phyloP scores from a whole-genome alignment of 2,888 invertebrate genomes.

The Liposcelis brunnea region DNA sequence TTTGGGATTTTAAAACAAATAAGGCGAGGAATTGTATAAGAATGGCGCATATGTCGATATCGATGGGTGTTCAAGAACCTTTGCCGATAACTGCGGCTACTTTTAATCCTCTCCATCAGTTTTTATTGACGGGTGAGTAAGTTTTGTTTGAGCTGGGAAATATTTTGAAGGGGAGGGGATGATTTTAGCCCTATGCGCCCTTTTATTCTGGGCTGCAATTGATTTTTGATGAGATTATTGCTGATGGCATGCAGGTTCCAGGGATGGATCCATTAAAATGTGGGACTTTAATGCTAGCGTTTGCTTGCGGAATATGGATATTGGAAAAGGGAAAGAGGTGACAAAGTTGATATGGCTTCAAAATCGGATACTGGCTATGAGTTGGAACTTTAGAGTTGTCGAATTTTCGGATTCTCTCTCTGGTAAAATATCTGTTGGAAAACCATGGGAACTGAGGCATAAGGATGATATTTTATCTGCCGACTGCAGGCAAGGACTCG shows the following conservation, averaged over 20 bases:
- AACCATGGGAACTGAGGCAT: constrained; percentile 55
- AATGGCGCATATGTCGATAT: constrained; percentile 47
- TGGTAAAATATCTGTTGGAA: constrained; percentile 30
- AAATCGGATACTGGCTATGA: constrained; percentile 50
- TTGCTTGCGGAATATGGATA: constrained; percentile 48
- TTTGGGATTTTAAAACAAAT: constrained; percentile 64
- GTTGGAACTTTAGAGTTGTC: constrained; percentile 58
- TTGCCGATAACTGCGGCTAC: constrained; percentile 61
- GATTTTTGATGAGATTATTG: too few relatives aligned
- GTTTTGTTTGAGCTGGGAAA: too few relatives aligned
- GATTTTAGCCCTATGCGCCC: too few relatives aligned
- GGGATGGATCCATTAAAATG: constrained; percentile 28
- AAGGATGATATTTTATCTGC: constrained; percentile 57
- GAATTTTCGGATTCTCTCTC: constrained; percentile 39
- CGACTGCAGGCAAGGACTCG: constrained; percentile 38
- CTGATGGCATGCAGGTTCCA: constrained; percentile 1
- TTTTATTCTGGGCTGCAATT: too few relatives aligned
- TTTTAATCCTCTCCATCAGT: constrained; percentile 55
- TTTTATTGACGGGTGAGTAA: constrained; percentile 54
- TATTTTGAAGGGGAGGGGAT: constrained; percentile 42
- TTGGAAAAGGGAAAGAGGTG: constrained; percentile 36
- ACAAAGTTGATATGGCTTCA: constrained; percentile 34
- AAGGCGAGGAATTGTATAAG: constrained; percentile 44
- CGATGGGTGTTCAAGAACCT: constrained; percentile 45
- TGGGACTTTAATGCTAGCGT: constrained; percentile 75